These are phyloP conservation scores for Sorex fumeus DNA, from an alignment of 2,113 vertebrate genomes.

Conservation along the genomic window DNA sequence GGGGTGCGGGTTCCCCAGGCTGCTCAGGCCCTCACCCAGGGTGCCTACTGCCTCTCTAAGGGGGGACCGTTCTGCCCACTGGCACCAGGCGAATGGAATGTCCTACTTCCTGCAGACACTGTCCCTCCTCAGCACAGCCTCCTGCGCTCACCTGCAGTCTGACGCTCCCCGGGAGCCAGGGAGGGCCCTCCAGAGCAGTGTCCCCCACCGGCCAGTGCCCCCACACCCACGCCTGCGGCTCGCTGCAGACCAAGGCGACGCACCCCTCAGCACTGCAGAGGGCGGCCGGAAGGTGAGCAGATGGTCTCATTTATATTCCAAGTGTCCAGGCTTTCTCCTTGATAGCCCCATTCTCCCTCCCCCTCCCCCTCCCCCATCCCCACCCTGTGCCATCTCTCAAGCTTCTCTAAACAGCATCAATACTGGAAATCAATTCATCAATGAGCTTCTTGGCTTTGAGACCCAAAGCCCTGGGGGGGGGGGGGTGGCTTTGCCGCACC, in stretches of 20 bases:
- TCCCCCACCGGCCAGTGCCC: neutral
- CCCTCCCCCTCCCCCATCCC: neutral
- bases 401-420: conserved; percentile 64
- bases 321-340: conserved; percentile 19
- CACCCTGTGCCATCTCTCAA: conserved; percentile 44
- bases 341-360: neutral
- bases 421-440: conserved; percentile 78
- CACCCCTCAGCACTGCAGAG: neutral
- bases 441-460: conserved; percentile 45
- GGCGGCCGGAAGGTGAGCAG: neutral
- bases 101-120: conserved; percentile 10
- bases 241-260: accelerated
- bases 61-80: neutral
- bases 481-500: conserved; percentile 15
- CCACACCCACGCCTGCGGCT: neutral
- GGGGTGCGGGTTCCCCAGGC: neutral
- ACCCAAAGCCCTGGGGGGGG: neutral
- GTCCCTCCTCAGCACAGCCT: no score
- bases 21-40: neutral
- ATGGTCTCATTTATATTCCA: conserved; percentile 64
- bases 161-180: neutral
- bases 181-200: neutral
- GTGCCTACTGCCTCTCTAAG: neutral
- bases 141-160: neutral
- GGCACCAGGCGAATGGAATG: neutral